phyloP scores from a whole-genome alignment of 2,797 vertebrate genomes.

The Microctenopoma steveboyesi region DNA sequence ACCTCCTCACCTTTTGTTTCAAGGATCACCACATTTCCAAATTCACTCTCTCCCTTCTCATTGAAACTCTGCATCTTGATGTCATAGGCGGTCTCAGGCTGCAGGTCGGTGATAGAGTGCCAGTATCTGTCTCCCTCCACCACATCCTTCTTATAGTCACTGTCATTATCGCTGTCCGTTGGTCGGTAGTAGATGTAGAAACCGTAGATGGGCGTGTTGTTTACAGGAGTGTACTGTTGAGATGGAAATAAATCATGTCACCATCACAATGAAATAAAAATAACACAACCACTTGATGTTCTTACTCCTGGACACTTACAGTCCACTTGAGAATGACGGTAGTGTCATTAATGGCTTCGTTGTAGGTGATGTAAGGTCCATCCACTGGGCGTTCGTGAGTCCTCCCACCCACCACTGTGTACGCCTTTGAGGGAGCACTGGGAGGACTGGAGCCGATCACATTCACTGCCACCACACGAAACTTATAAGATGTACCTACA shows the following conservation, averaged over 20 bases:
- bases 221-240: conserved; percentile 90
- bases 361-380: conserved; percentile 98
- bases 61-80: conserved; percentile 99
- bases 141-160: conserved; percentile 96
- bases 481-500: conserved; percentile 94
- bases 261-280: conserved; percentile 10
- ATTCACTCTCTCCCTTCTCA: conserved; percentile 95
- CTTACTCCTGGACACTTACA: conserved; percentile 76
- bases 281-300: neutral
- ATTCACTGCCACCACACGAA: conserved; percentile 94
- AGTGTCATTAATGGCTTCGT: conserved; percentile 96
- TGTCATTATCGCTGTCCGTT: conserved; percentile 98
- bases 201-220: conserved; percentile 98
- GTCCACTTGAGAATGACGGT: conserved; percentile 99
- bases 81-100: conserved; percentile 97
- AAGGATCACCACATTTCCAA: conserved; percentile 97
- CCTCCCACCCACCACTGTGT: conserved; percentile 90
- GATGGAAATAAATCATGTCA: conserved; percentile 26
- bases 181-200: conserved; percentile 99
- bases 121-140: conserved; percentile 96
- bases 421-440: conserved; percentile 92
- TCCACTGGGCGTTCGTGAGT: conserved; percentile 91
- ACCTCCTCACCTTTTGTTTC: conserved; percentile 93
- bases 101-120: conserved; percentile 96
- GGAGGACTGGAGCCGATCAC: conserved; percentile 95